Conservation (phyloP, 1,140 invertebrate genomes). For the Chelonus insularis region DNA sequence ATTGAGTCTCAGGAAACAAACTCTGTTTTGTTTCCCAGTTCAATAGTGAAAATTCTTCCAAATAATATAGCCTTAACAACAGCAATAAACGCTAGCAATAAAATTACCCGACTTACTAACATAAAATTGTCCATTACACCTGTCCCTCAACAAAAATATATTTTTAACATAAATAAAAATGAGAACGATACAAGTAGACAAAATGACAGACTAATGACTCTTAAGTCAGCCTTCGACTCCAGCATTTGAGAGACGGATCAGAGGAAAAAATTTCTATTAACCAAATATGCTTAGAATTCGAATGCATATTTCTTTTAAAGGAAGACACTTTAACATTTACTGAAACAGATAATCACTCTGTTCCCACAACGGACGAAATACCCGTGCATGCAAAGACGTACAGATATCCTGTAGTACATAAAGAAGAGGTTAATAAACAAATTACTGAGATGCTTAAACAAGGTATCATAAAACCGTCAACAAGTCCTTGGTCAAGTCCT, state of each 20-base stretch:
- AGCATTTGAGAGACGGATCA: slow-evolving; percentile 18
- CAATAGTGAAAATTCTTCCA: background rate
- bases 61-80: background rate
- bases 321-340: slow-evolving; percentile 5
- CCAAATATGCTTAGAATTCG: background rate
- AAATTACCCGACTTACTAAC: too few species aligned
- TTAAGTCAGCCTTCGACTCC: slow-evolving; percentile 10
- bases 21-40: background rate
- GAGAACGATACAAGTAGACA: background rate
- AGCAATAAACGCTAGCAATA: too few species aligned
- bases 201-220: background rate
- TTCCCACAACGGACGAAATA: slow-evolving; percentile 9
- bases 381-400: slow-evolving; percentile 19
- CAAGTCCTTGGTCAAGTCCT: slow-evolving; percentile 16
- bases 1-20: background rate
- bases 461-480: slow-evolving; percentile 8
- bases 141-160: background rate
- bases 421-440: slow-evolving; percentile 16
- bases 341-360: background rate
- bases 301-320: slow-evolving; percentile 16
- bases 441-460: slow-evolving; percentile 7
- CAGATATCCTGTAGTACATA: slow-evolving; percentile 16
- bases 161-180: background rate
- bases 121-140: too few species aligned
- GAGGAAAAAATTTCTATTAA: slow-evolving; percentile 2